A percentile compares a stretch with the other conserved stretches of the same genome.
Evolutionary conservation across 2,113 vertebrate species (phyloP).

Genomic region (Charina bottae): DNA sequence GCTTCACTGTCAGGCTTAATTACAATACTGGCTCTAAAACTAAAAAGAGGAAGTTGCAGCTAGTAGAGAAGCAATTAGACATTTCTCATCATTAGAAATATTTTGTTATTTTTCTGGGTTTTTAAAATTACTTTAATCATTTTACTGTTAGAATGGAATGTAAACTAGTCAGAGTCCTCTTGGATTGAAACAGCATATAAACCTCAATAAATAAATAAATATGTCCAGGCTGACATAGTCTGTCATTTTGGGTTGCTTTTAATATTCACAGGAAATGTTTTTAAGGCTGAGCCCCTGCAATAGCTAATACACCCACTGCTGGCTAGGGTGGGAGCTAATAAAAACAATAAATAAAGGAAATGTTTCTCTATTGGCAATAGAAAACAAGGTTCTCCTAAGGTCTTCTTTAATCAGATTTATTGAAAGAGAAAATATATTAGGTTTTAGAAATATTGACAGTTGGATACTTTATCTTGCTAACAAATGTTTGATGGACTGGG

Average conservation of each 20-base stretch:
- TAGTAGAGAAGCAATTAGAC: no score
- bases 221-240: neutral
- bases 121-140: neutral
- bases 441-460: neutral
- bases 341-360: neutral
- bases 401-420: neutral
- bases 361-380: neutral
- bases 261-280: neutral
- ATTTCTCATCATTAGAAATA: neutral
- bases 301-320: neutral
- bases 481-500: neutral
- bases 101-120: neutral
- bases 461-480: neutral
- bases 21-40: neutral
- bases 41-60: neutral
- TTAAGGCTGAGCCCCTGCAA: neutral
- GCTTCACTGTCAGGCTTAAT: neutral
- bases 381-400: neutral
- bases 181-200: neutral
- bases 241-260: neutral
- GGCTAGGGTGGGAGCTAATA: neutral
- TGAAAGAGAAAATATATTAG: neutral
- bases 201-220: neutral
- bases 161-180: neutral
- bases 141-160: neutral